These are phyloP conservation scores for Liopterus haemorrhoidalis DNA, from an alignment of 2,888 invertebrate species.

Conservation along the genomic window DNA sequence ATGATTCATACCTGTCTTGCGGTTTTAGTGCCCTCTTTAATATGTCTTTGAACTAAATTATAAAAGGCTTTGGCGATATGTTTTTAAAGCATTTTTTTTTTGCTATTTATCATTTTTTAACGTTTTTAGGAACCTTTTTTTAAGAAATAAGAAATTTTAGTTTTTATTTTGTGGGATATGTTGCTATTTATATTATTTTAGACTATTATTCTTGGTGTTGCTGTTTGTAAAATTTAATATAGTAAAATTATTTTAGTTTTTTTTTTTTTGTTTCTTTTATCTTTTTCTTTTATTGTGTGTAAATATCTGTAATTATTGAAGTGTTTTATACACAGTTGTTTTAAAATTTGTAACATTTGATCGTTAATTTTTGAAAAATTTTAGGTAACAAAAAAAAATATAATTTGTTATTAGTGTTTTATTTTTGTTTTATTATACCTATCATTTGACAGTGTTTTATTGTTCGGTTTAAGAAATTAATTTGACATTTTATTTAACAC, in stretches of 20 bases:
- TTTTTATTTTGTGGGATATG: too few relatives aligned
- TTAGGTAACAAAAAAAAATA: slow-evolving; percentile 6
- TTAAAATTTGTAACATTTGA: too few relatives aligned
- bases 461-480: slow-evolving; percentile 8
- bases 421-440: slow-evolving; percentile 8
- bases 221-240: too few relatives aligned
- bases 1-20: too few relatives aligned
- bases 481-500: slow-evolving; percentile 3
- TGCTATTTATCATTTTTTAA: slow-evolving; percentile 1
- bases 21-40: too few relatives aligned
- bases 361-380: slow-evolving; percentile 6
- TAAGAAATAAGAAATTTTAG: background rate
- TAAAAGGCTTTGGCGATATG: too few relatives aligned
- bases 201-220: slow-evolving; percentile 31
- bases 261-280: slow-evolving; percentile 4
- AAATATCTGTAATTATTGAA: slow-evolving; percentile 17
- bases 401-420: slow-evolving; percentile 4
- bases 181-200: slow-evolving; percentile 7
- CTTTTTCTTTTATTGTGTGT: slow-evolving; percentile 13
- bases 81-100: too few relatives aligned
- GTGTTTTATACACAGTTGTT: slow-evolving; percentile 10
- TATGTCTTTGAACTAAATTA: too few relatives aligned
- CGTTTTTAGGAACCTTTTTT: background rate
- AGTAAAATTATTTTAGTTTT: slow-evolving; percentile 12
- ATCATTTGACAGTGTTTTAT: slow-evolving; percentile 1